Evolutionary conservation across 2,113 vertebrate genomes (phyloP), one percentile per base, ranked within the genome.

Genomic region (Zeus faber): DNA sequence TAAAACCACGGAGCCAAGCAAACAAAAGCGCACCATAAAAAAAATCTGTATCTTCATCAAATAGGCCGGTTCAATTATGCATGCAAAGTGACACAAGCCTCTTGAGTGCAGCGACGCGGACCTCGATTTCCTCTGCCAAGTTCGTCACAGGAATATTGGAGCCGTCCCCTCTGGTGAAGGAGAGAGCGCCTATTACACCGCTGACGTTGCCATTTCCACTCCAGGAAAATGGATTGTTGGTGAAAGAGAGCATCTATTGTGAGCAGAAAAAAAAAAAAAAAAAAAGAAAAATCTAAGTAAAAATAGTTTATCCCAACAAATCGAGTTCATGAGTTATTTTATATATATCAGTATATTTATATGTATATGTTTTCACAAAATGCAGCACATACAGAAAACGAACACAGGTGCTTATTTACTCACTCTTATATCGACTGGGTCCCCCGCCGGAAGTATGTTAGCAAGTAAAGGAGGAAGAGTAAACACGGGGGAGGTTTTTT

Each of bases 231-330:
- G 93, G 94, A 49, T 91, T 96, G 66, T 74, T 39, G 0, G 79
- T 73, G 46, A 93, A 90, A 67, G 86, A 92, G 70, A 92, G 81
- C 92, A 97, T 93, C 96, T 98, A 57, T 59, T 14, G 70, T 4
- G 27, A n/a, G 2, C 5, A 41, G 41, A 18, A 6, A 1, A 39
- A 23, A 40, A 13, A 16, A 33, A 20, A 21, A 54, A 10, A 2
- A 37, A 18, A 27, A 25, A 33, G 2, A 33, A 11, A 9, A 11
- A 9, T 26, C 26, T 5, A 31, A 20, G 13, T 11, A 33, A 33
- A 33, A 29, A 29, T 29, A 29, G 8, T 33, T 67, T 39, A 1
- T 56, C 39, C 49, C 57, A 18, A 6, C 57, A 16, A 11, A 75
- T 22, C 2, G 49, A 17, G 10, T 39, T 4, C 0, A 49, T n/a